Evolutionary conservation across 2,888 invertebrate genomes (phyloP), one percentile per base, ranked within the genome.

Genomic region (Mythimna albipuncta): DNA sequence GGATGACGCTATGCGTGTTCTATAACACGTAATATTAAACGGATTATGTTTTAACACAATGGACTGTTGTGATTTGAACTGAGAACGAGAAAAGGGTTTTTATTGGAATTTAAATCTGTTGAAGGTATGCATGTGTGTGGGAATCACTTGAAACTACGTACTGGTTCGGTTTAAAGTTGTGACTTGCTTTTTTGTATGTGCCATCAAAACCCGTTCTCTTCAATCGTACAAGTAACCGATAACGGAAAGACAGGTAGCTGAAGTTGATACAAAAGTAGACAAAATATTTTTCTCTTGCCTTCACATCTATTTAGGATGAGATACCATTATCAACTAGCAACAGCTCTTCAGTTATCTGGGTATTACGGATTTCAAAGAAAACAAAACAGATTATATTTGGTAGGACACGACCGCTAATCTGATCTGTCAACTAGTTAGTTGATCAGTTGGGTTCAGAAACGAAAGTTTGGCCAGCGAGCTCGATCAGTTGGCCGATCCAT

Each of bases 361-460:
- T 50, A 55, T 75, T 67, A 79, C 72, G 64, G 64, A 77, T 79
- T 83, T 71, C 71, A 58, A 72, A 67, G 21, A 77, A 78, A 64
- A 69, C 61, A 74, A 47, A 77, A 82, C 75, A 77, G 69, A 83
- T 69, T 76, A 75, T 64, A 73, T 81, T 85, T 75, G 73, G 74
- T 75, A 75, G 69, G 70, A 81, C 75, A 57, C 69, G 57, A 64
- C 68, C 71, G 68, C 62, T 84, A 70, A 79, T 83, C 69, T 65
- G 68, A 63, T 55, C 52, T 7, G 41, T 69, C 69, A 70, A 81
- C 74, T 62, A 50, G 70, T 81, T 74, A 64, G 41, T n/a, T 32
- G 73, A 82, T 52, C 47, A 1, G 52, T 74, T 58, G 54, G 50
- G 63, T 61, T 59, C 44, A 55, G 64, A 78, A 74, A 81, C 79